Conservation (phyloP, 2,888 invertebrate genomes). For the Clusia tigrina region DNA sequence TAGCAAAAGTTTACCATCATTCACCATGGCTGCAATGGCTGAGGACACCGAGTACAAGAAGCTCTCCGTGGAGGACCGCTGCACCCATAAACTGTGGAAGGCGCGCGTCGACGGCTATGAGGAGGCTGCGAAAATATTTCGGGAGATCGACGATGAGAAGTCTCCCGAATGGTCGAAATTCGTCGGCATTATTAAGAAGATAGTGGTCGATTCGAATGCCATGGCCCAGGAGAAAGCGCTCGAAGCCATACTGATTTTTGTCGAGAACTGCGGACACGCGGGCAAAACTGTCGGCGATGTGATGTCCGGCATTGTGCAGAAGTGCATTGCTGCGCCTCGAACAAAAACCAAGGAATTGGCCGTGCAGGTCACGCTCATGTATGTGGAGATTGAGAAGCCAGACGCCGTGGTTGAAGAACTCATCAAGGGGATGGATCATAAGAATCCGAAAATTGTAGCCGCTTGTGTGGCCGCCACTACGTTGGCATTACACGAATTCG, state of each 20-base stretch:
- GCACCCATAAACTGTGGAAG: conserved; percentile 95
- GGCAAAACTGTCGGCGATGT: conserved; percentile 91
- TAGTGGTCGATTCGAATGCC: conserved; percentile 93
- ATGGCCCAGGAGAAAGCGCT: conserved; percentile 95
- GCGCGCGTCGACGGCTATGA: conserved; percentile 94
- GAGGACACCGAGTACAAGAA: conserved; percentile 89
- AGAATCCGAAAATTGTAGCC: conserved; percentile 94
- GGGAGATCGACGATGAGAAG: conserved; percentile 89
- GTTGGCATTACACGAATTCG: conserved; percentile 86
- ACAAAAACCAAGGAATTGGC: conserved; percentile 91
- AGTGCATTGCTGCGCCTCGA: conserved; percentile 92
- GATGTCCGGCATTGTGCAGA: conserved; percentile 84
- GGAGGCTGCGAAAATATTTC: conserved; percentile 88
- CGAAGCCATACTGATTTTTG: conserved; percentile 88
- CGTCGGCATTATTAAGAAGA: conserved; percentile 89
- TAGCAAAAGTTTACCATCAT: no score
- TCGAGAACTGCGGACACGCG: conserved; percentile 88
- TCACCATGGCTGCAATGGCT: no score
- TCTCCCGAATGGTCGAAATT: conserved; percentile 94
- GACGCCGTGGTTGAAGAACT: conserved; percentile 90
- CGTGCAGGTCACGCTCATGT: conserved; percentile 89
- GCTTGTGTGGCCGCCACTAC: conserved; percentile 82
- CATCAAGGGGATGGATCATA: conserved; percentile 91
- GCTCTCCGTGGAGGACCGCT: conserved; percentile 87
- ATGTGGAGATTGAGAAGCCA: conserved; percentile 94